Conservation (phyloP, 1,140 invertebrate species). For the Papilio glaucus region DNA sequence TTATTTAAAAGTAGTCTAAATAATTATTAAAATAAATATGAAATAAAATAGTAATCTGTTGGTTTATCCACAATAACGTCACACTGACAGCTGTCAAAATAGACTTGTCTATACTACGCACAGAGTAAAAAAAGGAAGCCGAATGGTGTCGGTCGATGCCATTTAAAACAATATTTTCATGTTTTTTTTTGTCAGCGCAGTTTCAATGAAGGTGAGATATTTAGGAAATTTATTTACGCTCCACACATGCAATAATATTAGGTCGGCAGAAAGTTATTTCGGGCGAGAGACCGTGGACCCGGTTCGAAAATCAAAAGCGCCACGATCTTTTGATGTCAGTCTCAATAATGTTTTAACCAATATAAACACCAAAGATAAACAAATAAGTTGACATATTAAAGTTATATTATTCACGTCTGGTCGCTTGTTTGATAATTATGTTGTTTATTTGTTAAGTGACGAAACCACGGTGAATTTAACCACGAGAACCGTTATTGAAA, state of each 20-base stretch:
- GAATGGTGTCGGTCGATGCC: background rate
- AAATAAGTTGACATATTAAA: conserved; percentile 57
- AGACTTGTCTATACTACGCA: conserved; percentile 1
- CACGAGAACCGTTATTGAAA: background rate
- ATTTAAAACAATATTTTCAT: background rate
- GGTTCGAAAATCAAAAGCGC: conserved; percentile 13
- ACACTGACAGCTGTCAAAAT: conserved; percentile 5
- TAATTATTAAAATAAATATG: too few species aligned
- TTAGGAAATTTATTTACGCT: background rate
- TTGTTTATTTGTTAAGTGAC: conserved; percentile 56
- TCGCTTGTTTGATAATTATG: conserved; percentile 56
- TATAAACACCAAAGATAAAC: conserved; percentile 57
- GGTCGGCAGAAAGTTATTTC: conserved; percentile 20
- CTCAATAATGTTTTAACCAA: conserved; percentile 64
- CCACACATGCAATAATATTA: conserved; percentile 16
- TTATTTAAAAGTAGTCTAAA: too few species aligned
- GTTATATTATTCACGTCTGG: conserved; percentile 48
- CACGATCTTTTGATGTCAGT: conserved; percentile 60
- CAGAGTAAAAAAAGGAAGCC: background rate
- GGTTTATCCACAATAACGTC: background rate
- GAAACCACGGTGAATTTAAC: background rate
- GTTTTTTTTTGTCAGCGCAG: background rate
- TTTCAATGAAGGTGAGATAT: background rate
- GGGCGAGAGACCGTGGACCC: background rate
- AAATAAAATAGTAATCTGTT: too few species aligned